Evolutionary conservation across 1,140 invertebrate genomes (phyloP).

Genomic region (Aethina tumida): DNA sequence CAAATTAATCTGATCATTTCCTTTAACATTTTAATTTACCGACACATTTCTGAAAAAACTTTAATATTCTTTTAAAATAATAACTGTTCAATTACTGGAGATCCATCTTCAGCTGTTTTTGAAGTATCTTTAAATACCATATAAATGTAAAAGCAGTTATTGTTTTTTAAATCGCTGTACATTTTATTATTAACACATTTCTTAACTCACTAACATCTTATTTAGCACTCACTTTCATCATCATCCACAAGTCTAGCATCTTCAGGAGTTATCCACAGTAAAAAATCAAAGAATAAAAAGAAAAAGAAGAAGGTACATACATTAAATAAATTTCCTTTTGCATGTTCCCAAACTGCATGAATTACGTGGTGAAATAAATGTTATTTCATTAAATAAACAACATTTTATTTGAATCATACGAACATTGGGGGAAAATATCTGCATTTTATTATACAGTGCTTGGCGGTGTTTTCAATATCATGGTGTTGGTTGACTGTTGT

Average conservation of each 20-base stretch:
- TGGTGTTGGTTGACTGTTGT: not conserved
- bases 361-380: not conserved
- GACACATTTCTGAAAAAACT: no score
- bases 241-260: slow-evolving; percentile 15
- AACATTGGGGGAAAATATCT: not conserved
- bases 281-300: slow-evolving; percentile 19
- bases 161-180: no score
- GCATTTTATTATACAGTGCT: not conserved
- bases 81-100: no score
- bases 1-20: not conserved
- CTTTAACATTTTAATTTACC: slow-evolving; percentile 5
- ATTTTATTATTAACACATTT: no score
- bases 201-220: no score
- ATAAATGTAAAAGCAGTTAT: no score
- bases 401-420: not conserved
- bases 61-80: no score
- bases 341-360: not conserved
- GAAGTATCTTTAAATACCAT: no score
- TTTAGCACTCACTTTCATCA: slow-evolving; percentile 15
- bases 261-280: slow-evolving; percentile 10
- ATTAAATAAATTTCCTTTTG: not conserved
- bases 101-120: no score
- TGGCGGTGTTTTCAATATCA: not conserved
- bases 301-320: slow-evolving; percentile 17
- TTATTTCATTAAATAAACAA: no score